Percentiles rank a stretch among this genome's conserved stretches.
Conservation (phyloP, 2,888 invertebrate genomes). For the Hirtodrosophila histrioides region DNA sequence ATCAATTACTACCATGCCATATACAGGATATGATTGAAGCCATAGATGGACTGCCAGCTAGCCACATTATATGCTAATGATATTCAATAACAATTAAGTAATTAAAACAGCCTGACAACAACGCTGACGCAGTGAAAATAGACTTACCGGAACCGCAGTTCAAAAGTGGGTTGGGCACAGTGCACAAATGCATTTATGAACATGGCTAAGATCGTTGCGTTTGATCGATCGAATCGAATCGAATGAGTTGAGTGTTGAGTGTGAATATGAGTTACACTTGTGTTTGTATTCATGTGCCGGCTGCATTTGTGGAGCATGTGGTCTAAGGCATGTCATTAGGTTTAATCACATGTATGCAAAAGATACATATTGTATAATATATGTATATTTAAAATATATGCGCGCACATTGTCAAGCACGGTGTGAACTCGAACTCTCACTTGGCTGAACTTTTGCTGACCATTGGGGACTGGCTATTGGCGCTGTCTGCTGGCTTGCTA, state of each 20-base stretch:
- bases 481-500: constrained; percentile 10
- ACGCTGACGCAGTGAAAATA: constrained; percentile 52
- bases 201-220: constrained; percentile 32
- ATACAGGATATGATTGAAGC: constrained; percentile 60
- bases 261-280: constrained; percentile 29
- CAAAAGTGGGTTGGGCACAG: constrained; percentile 71
- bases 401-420: constrained; percentile 19
- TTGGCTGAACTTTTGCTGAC: constrained; percentile 62
- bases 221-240: constrained; percentile 45
- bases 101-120: constrained; percentile 61
- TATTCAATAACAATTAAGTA: constrained; percentile 63
- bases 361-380: constrained; percentile 18
- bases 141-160: constrained; percentile 76
- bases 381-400: constrained; percentile 9
- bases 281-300: constrained; percentile 6
- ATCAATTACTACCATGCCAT: constrained; percentile 36
- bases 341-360: constrained; percentile 70
- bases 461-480: constrained; percentile 24
- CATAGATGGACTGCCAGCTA: constrained; percentile 48
- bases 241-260: constrained; percentile 41
- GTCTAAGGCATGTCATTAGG: constrained; percentile 57
- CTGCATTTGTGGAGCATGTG: constrained; percentile 19
- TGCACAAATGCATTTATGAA: constrained; percentile 18
- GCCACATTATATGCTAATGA: constrained; percentile 63
- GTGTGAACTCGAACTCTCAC: constrained; percentile 73